Base-by-base conservation (phyloP, 23 tunicate genomes). In the Botrylloides violaceus region DNA sequence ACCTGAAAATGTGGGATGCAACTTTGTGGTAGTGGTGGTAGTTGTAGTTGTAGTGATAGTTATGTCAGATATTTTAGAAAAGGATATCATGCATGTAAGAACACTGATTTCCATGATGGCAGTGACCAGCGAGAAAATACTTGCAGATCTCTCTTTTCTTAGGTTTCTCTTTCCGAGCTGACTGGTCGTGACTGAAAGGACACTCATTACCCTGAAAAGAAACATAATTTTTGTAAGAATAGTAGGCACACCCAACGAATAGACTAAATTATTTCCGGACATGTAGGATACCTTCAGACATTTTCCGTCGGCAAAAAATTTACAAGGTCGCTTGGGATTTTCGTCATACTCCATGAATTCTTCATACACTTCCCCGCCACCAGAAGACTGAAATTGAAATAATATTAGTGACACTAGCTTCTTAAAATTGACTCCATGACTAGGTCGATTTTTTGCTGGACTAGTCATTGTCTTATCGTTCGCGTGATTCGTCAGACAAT, bases 71-170 rank as follows among this genome's bases (percentile, higher is more conserved):
- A n/a, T 66, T 21, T 39, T 37, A 53, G 36, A 36, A 82, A 88
- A 88, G 96, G 88, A 88, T 88, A 81, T 88, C 80, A 88, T 88
- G 96, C 96, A 88, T 81, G 34, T 81, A 88, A 32, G 66, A 76
- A 80, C 96, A 88, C 37, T 77, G 77, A 80, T 82, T 83, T 20
- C 84, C 84, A 5, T 64, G 83, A 4, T 61, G 78, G 66, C 96
- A 88, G 23, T 32, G 37, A 6, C 95, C 95, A 6, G 70, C 72
- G 64, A 80, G 38, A 71, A 80, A 87, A 36, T 66, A 83, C 15
- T 87, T 84, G 72, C 95, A 87, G 21, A 87, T 30, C 37, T 87
- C 95, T 22, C 47, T 29, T 71, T 81, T 87, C 50, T 76, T 79
- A 18, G 62, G 7, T 50, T 50, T 81, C 29, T 79, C 55, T 1